Percentiles rank a stretch among this genome's conserved stretches.
Evolutionary conservation across 1,140 invertebrate genomes (phyloP).

Genomic region (Scylla paramamosain): DNA sequence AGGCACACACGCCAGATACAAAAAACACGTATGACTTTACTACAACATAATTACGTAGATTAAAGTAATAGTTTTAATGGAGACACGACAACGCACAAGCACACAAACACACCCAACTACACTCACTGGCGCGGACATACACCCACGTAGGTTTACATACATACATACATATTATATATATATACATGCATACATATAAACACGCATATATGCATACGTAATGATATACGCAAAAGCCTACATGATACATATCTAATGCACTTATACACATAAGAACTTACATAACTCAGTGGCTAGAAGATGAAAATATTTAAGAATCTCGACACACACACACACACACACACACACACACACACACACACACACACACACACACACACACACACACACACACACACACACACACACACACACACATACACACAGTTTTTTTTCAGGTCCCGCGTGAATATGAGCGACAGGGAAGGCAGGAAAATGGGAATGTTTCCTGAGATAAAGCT

Average conservation of each 20-base stretch:
- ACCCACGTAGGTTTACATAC: not conserved
- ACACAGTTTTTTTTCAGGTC: not conserved
- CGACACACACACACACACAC: not conserved
- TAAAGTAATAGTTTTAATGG: too few species aligned
- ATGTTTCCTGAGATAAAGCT: too few species aligned
- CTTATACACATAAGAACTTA: too few species aligned
- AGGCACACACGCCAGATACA: too few species aligned
- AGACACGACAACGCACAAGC: too few species aligned
- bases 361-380: slow-evolving; percentile 20
- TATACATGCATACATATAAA: not conserved
- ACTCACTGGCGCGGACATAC: not conserved
- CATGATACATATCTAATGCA: too few species aligned
- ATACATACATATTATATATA: not conserved
- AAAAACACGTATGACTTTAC: too few species aligned
- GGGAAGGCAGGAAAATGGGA: not conserved
- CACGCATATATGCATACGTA: not conserved
- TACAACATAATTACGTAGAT: too few species aligned
- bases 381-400: slow-evolving; percentile 20
- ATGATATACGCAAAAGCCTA: too few species aligned
- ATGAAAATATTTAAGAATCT: too few species aligned
- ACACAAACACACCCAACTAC: not conserved
- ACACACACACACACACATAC: slow-evolving; percentile 12
- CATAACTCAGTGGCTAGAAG: too few species aligned
- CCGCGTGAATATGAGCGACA: not conserved
- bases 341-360: slow-evolving; percentile 12